These are phyloP conservation scores for Echinarachnius parma DNA, from an alignment of 53 echinoderm and acorn worm species.

Conservation along the genomic window DNA sequence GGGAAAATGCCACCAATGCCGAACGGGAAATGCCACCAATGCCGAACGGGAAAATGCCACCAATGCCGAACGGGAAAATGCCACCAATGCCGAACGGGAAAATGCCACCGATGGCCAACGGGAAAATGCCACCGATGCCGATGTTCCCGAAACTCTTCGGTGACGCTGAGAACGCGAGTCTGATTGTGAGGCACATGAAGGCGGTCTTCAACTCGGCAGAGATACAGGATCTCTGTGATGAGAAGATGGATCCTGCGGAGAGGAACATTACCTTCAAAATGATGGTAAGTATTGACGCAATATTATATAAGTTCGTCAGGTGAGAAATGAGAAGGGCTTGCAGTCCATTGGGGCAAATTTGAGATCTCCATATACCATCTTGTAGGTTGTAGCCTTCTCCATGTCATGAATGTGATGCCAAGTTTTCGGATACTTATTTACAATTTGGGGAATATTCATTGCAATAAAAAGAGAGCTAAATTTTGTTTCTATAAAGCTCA, in stretches of 20 bases:
- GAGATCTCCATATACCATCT: too few relatives aligned
- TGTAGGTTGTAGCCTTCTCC: too few relatives aligned
- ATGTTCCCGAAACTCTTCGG: constrained; percentile 26
- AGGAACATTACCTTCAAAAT: constrained; percentile 31
- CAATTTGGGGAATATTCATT: too few relatives aligned
- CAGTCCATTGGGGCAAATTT: too few relatives aligned
- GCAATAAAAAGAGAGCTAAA: too few relatives aligned
- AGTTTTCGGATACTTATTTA: too few relatives aligned
- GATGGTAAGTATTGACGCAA: constrained; percentile 11
- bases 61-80: constrained; percentile 5
- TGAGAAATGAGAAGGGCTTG: too few relatives aligned
- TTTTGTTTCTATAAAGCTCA: too few relatives aligned
- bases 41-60: constrained; percentile 1
- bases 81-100: background rate
- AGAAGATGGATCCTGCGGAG: constrained; percentile 20
- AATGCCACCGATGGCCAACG: background rate
- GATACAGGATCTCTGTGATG: constrained; percentile 38
- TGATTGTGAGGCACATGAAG: constrained; percentile 32
- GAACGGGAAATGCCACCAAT: constrained; percentile 4
- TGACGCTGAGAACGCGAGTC: constrained; percentile 14
- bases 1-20: constrained; percentile 9
- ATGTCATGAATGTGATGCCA: too few relatives aligned
- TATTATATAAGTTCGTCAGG: too few relatives aligned
- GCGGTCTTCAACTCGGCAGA: constrained; percentile 26
- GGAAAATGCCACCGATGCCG: constrained; percentile 21